Percentiles rank a stretch among this genome's conserved stretches.
phyloP scores from a whole-genome alignment of 2,797 vertebrate genomes.

The Amblyraja radiata region DNA sequence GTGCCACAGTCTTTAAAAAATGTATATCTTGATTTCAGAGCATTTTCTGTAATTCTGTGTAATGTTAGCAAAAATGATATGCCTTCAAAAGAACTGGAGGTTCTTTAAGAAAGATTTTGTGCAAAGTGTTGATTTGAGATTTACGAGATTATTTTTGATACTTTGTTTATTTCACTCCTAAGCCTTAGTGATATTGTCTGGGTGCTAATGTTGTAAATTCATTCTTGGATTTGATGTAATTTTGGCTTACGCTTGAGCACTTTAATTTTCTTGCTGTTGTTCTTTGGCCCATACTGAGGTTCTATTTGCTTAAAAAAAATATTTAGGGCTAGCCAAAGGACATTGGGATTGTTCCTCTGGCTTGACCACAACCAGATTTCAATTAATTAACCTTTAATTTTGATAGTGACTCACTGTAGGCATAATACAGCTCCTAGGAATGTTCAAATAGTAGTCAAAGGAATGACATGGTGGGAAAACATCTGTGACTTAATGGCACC shows the following conservation, averaged over 20 bases:
- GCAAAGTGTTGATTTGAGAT: background rate
- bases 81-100: background rate
- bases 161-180: background rate
- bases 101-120: background rate
- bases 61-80: background rate
- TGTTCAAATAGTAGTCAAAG: background rate
- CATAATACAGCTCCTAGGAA: background rate
- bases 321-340: background rate
- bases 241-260: background rate
- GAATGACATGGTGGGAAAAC: background rate
- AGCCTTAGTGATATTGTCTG: background rate
- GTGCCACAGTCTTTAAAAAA: background rate
- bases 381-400: background rate
- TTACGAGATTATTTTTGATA: background rate
- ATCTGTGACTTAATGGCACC: background rate
- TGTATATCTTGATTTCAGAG: background rate
- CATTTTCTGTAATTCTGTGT: background rate
- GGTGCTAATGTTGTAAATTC: background rate
- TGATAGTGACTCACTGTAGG: background rate
- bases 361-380: background rate
- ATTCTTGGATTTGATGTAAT: background rate
- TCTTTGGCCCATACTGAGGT: background rate
- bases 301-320: too few relatives aligned
- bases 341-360: background rate
- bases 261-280: background rate